A percentile compares a stretch with the other conserved stretches of the same genome.
These are phyloP conservation scores for Puma concolor DNA, from an alignment of 2,113 vertebrate genomes.

Conservation along the genomic window DNA sequence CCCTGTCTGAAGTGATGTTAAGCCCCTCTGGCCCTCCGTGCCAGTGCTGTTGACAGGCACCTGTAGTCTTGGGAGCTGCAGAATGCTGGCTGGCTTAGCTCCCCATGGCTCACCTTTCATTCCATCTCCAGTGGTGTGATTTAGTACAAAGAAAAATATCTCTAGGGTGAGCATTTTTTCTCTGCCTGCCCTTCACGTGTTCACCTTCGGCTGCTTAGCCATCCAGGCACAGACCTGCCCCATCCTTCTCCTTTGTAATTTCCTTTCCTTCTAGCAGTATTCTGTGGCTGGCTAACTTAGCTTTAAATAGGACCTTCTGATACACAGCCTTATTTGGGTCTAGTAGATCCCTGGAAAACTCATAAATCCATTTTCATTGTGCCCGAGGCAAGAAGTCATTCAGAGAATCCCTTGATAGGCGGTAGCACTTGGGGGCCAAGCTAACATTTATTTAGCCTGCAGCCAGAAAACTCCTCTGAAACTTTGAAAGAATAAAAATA, in stretches of 20 bases:
- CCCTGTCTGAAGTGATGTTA: neutral
- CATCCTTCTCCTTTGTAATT: neutral
- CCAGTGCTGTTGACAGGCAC: neutral
- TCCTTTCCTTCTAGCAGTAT: neutral
- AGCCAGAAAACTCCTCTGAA: slow-evolving; percentile 19
- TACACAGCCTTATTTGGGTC: slow-evolving; percentile 16
- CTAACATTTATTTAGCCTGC: slow-evolving; percentile 43
- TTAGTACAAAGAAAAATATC: neutral
- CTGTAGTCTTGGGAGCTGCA: neutral
- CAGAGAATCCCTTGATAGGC: slow-evolving; percentile 38
- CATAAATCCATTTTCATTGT: slow-evolving; percentile 56
- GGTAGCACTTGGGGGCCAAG: neutral
- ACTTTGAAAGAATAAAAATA: slow-evolving; percentile 6
- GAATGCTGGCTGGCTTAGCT: neutral
- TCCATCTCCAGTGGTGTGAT: neutral
- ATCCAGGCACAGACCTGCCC: neutral
- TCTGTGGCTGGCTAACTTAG: neutral
- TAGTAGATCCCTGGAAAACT: slow-evolving; percentile 13
- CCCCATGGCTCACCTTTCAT: neutral
- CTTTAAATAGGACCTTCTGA: slow-evolving; percentile 53
- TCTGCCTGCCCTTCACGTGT: neutral
- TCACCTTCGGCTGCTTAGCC: neutral
- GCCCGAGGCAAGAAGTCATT: slow-evolving; percentile 16
- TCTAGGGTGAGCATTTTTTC: neutral
- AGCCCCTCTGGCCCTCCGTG: neutral